Evolutionary conservation across 2,797 vertebrate genomes (phyloP).

Genomic region (Phyllotis vaccarum): DNA sequence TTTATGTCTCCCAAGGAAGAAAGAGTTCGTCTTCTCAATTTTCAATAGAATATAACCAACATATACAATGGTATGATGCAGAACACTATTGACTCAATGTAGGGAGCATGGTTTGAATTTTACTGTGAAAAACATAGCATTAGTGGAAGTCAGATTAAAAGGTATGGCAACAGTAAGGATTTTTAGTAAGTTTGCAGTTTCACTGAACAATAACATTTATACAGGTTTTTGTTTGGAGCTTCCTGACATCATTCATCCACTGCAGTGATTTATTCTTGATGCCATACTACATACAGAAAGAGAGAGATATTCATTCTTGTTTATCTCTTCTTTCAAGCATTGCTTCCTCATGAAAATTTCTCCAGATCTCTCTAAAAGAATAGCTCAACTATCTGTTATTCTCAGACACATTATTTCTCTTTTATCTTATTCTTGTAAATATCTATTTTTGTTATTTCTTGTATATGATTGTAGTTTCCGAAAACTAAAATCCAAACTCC

Average conservation of each 20-base stretch:
- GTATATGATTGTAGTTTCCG: not conserved
- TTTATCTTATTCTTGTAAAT: slow-evolving; percentile 17
- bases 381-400: not conserved
- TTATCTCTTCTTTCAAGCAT: slow-evolving; percentile 46
- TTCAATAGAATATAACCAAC: not conserved
- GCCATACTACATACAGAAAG: not conserved
- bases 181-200: not conserved
- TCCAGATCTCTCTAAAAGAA: not conserved
- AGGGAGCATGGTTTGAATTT: not conserved
- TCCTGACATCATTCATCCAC: not conserved
- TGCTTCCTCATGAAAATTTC: not conserved
- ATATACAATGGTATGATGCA: not conserved
- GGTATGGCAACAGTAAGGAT: not conserved
- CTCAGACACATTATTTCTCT: not conserved
- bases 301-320: not conserved
- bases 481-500: slow-evolving; percentile 15
- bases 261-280: slow-evolving; percentile 2
- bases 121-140: not conserved
- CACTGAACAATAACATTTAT: not conserved
- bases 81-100: not conserved
- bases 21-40: not conserved
- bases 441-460: slow-evolving; percentile 7
- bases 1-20: not conserved
- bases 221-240: not conserved
- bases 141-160: not conserved